Conservation (phyloP, 1,140 invertebrate genomes). For the Mercenaria mercenaria region DNA sequence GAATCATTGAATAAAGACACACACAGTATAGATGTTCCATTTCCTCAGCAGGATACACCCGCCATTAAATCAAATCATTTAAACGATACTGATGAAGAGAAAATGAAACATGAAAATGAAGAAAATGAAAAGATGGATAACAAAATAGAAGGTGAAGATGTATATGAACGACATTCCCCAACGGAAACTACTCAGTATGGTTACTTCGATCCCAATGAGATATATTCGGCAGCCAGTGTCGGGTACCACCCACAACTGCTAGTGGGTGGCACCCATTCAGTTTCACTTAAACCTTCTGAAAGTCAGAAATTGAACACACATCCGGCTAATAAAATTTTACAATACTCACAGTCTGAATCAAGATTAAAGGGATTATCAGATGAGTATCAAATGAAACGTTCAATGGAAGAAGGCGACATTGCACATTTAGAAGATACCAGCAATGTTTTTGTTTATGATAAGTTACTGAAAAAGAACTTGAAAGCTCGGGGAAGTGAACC, state of each 20-base stretch:
- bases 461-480: neutral
- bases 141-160: neutral
- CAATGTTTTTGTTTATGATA: slow-evolving; percentile 39
- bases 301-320: neutral
- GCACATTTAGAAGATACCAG: slow-evolving; percentile 46
- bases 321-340: slow-evolving; percentile 45
- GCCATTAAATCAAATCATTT: neutral
- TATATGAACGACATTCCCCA: slow-evolving; percentile 51
- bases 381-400: slow-evolving; percentile 57
- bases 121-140: neutral
- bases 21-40: neutral
- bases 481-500: slow-evolving; percentile 25
- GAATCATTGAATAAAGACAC: neutral
- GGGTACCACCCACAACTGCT: slow-evolving; percentile 32
- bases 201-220: slow-evolving; percentile 55
- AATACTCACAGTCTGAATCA: slow-evolving; percentile 56
- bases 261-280: neutral
- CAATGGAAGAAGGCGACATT: slow-evolving; percentile 58
- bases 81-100: neutral
- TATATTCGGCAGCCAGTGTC: slow-evolving; percentile 43
- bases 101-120: neutral
- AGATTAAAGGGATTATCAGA: slow-evolving; percentile 29
- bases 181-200: slow-evolving; percentile 43
- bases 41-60: neutral
- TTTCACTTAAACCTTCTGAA: neutral